Base-by-base conservation (phyloP, 2,113 vertebrate species). In the Labeo catla region DNA sequence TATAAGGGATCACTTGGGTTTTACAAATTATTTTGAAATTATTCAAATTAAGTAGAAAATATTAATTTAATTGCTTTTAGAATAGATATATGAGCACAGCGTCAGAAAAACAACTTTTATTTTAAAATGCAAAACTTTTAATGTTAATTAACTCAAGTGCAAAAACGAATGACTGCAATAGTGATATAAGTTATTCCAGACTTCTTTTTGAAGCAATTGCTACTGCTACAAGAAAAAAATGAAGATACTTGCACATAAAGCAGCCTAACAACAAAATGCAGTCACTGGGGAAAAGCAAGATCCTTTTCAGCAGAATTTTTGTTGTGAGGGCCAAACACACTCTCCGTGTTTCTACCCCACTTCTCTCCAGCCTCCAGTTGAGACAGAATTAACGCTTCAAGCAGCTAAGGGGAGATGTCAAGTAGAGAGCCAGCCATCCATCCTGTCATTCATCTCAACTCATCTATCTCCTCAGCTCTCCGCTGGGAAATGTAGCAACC, bases 401-500 rank as follows among this genome's bases (percentile, higher is more conserved):
- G 79, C 61, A 52, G 54, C 47, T 74, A 34, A 57, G 77, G 8
- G n/a, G 15, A 78, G 74, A 80, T 61, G 81, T 57, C 43, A 74
- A 65, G 81, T 4, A 70, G 57, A 47, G 59, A n/a, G 45, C 34
- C 54, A 59, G 80, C 28, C 68, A 88, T 83, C n/a, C 52, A 83
- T 59, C 45, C 23, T 76, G 68, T 86, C 74, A 77, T 84, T 82
- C 81, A 84, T 39, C 83, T 66, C 81, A 63, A 83, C 80, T 79
- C 47, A 86, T 47, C 76, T 54, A 70, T 65, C 50, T 65, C 77
- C 54, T 84, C 74, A 73, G 4, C 76, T 79, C 87, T 84, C 87
- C 70, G n/a, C 11, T 65, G 84, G 84, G 87, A 88, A 84, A 88
- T 84, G 84, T 36, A 77, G 87, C 70, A 54, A 23, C 84, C 19